Percentiles rank a stretch among this genome's conserved stretches.
Evolutionary conservation across 2,797 vertebrate species (phyloP).

Genomic region (Lacerta agilis): DNA sequence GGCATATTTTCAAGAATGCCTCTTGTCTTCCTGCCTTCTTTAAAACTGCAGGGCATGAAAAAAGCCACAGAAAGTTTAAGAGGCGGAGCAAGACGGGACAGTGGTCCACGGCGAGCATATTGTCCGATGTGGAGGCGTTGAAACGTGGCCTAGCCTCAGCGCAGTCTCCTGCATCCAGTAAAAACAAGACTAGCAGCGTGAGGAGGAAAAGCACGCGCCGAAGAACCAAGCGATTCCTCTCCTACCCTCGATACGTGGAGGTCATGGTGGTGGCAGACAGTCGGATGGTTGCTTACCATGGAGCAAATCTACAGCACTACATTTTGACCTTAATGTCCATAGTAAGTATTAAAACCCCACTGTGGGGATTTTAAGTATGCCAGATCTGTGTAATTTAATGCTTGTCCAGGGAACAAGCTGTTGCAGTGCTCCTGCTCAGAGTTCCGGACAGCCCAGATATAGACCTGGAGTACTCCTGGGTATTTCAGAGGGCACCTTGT

Average conservation of each 20-base stretch:
- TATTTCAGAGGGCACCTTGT: too few relatives aligned
- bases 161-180: slow-evolving; percentile 71
- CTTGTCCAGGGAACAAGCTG: too few relatives aligned
- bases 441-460: too few relatives aligned
- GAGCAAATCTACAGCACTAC: slow-evolving; percentile 96
- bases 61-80: slow-evolving; percentile 81
- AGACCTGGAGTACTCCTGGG: too few relatives aligned
- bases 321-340: slow-evolving; percentile 98
- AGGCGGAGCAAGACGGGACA: slow-evolving; percentile 74
- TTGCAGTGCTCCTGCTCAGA: too few relatives aligned
- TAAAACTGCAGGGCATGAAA: slow-evolving; percentile 82
- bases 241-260: slow-evolving; percentile 97
- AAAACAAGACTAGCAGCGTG: slow-evolving; percentile 75
- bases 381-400: background rate
- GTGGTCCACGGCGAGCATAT: slow-evolving; percentile 71
- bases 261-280: slow-evolving; percentile 98
- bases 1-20: background rate
- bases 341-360: slow-evolving; percentile 84
- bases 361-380: too few relatives aligned
- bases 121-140: slow-evolving; percentile 83
- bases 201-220: slow-evolving; percentile 84
- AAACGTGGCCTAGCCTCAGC: slow-evolving; percentile 76
- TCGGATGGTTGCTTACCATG: slow-evolving; percentile 97
- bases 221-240: slow-evolving; percentile 95
- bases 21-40: slow-evolving; percentile 43